phyloP scores from a whole-genome alignment of 2,113 vertebrate species.

The Pontoporia blainvillei region DNA sequence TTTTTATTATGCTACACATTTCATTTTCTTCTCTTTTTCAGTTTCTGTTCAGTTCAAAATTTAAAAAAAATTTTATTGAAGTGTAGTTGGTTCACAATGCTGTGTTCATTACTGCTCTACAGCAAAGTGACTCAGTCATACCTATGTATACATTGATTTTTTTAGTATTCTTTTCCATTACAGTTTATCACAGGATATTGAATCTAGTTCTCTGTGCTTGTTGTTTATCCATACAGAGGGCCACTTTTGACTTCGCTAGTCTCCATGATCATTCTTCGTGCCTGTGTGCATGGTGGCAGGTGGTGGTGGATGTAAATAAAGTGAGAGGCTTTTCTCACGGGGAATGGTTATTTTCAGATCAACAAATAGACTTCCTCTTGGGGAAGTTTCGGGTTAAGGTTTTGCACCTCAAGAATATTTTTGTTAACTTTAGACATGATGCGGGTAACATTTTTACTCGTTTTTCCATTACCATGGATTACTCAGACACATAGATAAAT shows the following conservation, averaged over 20 bases:
- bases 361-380: constrained; percentile 22
- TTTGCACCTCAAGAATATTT: constrained; percentile 6
- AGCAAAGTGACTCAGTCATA: not conserved
- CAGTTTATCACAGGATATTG: not conserved
- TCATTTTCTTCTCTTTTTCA: not conserved
- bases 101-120: not conserved
- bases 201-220: not conserved
- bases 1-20: not conserved
- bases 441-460: not conserved
- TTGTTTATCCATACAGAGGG: not conserved
- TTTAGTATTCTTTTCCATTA: not conserved
- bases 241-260: not conserved
- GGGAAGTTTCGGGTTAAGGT: not conserved
- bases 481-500: not conserved
- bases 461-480: not conserved
- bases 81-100: not conserved
- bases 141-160: no score
- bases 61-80: not conserved
- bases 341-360: not conserved
- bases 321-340: not conserved
- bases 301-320: not conserved
- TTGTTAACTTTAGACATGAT: not conserved
- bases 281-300: not conserved
- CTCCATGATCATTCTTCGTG: not conserved
- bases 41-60: not conserved